Evolutionary conservation across 2,888 invertebrate genomes (phyloP).

Genomic region (Patella pellucida): DNA sequence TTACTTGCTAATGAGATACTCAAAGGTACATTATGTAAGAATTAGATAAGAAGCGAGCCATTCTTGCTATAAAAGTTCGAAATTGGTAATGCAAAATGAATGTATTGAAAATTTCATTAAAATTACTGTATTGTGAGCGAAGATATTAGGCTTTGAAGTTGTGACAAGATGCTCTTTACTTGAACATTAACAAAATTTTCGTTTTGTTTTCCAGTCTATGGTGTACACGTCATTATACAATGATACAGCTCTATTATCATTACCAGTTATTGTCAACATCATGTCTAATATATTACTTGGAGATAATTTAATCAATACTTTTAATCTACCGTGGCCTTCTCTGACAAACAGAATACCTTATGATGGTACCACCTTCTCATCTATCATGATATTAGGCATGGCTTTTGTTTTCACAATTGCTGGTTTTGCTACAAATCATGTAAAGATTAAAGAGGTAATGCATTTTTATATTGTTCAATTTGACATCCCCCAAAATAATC

Average conservation of each 20-base stretch:
- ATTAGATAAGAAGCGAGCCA: too few relatives aligned
- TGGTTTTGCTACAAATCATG: conserved; percentile 84
- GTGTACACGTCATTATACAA: conserved; percentile 73
- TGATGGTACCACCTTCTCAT: conserved; percentile 80
- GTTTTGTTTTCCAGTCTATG: neutral
- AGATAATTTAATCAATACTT: conserved; percentile 31
- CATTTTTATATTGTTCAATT: neutral
- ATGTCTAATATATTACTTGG: conserved; percentile 49
- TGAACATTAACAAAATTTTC: too few relatives aligned
- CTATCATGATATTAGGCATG: conserved; percentile 85
- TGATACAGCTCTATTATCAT: conserved; percentile 83
- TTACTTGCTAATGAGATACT: too few relatives aligned
- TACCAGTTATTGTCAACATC: conserved; percentile 76
- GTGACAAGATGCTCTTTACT: too few relatives aligned
- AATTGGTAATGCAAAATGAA: too few relatives aligned
- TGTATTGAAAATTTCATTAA: too few relatives aligned
- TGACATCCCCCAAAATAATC: neutral
- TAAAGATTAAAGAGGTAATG: conserved; percentile 85
- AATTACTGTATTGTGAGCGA: too few relatives aligned
- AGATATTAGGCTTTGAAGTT: too few relatives aligned
- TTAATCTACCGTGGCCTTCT: conserved; percentile 52
- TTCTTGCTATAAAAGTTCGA: too few relatives aligned
- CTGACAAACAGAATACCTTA: conserved; percentile 66
- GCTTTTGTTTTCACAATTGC: conserved; percentile 84
- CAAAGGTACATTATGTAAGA: too few relatives aligned